Base-by-base conservation (phyloP, 2,888 invertebrate genomes). In the Eugnorisma glareosa region DNA sequence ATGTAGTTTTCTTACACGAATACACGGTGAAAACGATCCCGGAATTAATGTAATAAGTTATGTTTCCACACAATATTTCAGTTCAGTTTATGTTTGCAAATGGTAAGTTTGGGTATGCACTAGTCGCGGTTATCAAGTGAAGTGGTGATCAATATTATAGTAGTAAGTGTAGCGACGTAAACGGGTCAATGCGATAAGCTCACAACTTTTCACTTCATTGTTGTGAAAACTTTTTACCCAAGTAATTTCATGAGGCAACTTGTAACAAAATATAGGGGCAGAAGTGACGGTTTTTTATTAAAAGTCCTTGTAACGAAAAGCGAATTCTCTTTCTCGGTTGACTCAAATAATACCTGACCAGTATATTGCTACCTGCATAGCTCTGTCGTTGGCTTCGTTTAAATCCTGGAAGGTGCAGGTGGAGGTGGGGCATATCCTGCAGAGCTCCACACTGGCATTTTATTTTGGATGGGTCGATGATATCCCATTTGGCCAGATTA, bases 71-170 rank as follows among this genome's bases (percentile, higher is more conserved):
- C 4, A 15, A 63, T 7, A 40, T 40, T 40, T 40, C 40, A 13
- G 40, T 40, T 45, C 5, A n/a, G 28, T 59, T 40, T 5, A 57
- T 54, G 13, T 6, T 28, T 7, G 5, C 24, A 35, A 35, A 37
- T 24, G 24, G 2, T 10, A 11, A 18, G 10, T 7, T 37, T n/a
- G 51, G 11, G 21, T 35, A 10, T 35, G 51, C 51, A 31, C 28
- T 28, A 35, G 18, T 24, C 24, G 37, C 7, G 28, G 28, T 45
- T 37, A 59, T 48, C 57, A 74, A 59, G 37, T 31, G 21, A 40
- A 73, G 31, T 37, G 45, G 24, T 66, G 24, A 18, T 73, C 21
- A 66, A 73, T 63, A 54, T 43, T 24, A 15, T 43, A 15, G 51
- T 2, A 45, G 18, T 54, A 8, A 75, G 21, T 64, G 43, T 31